Conservation (phyloP, 2,113 vertebrate species). For the Semnornis frantzii region DNA sequence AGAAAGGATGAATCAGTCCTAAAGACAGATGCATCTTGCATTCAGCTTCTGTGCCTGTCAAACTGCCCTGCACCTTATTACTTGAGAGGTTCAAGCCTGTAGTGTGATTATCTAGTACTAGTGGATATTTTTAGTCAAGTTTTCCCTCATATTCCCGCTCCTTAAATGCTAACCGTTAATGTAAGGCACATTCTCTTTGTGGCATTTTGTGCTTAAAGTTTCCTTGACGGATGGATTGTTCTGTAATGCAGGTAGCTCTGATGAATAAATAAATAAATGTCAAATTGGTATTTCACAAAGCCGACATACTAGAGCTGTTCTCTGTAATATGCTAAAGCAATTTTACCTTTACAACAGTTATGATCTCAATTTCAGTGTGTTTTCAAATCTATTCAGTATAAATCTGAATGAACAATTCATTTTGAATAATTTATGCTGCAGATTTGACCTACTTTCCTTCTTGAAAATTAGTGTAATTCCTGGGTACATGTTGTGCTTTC, state of each 20-base stretch:
- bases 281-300: not conserved
- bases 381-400: conserved; percentile 14
- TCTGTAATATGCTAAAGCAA: not conserved
- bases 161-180: conserved; percentile 16
- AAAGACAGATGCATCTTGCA: conserved; percentile 1
- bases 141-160: not conserved
- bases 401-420: conserved; percentile 24
- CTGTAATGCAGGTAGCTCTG: conserved; percentile 21
- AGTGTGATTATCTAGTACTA: not conserved
- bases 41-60: not conserved
- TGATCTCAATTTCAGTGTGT: conserved; percentile 12
- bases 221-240: conserved; percentile 3
- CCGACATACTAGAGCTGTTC: conserved; percentile 10
- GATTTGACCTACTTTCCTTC: conserved; percentile 40
- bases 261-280: conserved; percentile 55
- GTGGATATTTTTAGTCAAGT: conserved; percentile 18
- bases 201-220: conserved; percentile 25
- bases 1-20: conserved; percentile 41
- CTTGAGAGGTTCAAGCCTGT: not conserved
- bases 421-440: conserved; percentile 34
- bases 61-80: not conserved
- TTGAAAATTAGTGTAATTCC: conserved; percentile 41
- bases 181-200: not conserved
- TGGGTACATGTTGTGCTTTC: not conserved
- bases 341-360: conserved; percentile 27